Conservation (phyloP, 2,113 vertebrate genomes). For the Fulica atra region DNA sequence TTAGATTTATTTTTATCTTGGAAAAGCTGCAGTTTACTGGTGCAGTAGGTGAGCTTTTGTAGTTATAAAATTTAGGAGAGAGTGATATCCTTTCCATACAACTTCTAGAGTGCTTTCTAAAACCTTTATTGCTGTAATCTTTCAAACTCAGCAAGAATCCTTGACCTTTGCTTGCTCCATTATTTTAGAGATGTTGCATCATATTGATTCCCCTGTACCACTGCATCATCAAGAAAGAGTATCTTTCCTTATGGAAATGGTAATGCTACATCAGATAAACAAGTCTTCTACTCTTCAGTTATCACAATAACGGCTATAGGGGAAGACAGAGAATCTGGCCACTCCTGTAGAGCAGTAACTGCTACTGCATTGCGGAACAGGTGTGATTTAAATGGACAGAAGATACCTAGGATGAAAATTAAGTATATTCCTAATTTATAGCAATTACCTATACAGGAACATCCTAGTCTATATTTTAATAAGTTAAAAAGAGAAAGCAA, state of each 20-base stretch:
- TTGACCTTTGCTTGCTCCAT: constrained; percentile 32
- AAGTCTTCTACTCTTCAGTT: not conserved
- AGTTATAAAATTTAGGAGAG: constrained; percentile 38
- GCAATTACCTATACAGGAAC: not conserved
- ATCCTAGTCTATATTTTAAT: not conserved
- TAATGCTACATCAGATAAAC: not conserved
- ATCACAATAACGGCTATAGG: not conserved
- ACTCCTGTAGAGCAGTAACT: not conserved
- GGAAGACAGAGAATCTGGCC: not conserved
- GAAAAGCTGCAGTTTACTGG: constrained; percentile 3
- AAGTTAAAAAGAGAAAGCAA: no score
- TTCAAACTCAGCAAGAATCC: constrained; percentile 43
- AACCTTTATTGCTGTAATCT: constrained; percentile 50
- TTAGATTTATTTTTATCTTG: constrained; percentile 7
- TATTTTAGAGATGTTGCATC: constrained; percentile 6
- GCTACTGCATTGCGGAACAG: not conserved
- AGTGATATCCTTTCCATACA: constrained; percentile 26
- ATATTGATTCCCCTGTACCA: not conserved
- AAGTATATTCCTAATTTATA: not conserved
- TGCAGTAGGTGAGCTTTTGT: constrained; percentile 42
- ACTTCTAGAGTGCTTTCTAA: constrained; percentile 37
- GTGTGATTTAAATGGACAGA: not conserved
- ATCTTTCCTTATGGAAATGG: not conserved
- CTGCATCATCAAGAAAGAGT: not conserved
- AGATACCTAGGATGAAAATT: not conserved